These are phyloP conservation scores for Tringa solitaria DNA, from an alignment of 2,113 vertebrate species.

Conservation along the genomic window DNA sequence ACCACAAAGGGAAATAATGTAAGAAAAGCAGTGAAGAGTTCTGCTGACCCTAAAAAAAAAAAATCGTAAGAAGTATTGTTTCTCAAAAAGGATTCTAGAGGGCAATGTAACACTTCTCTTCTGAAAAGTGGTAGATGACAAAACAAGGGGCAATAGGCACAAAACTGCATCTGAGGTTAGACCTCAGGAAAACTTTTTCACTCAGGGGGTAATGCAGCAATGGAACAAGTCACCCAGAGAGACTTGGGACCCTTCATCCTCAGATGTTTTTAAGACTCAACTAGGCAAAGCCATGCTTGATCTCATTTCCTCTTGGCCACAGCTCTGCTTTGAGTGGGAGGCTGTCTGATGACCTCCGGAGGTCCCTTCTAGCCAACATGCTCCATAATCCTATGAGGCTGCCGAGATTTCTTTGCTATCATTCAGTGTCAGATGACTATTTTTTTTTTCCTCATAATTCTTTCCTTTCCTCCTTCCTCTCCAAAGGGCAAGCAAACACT, in stretches of 20 bases:
- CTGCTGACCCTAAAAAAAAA: neutral
- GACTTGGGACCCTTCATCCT: neutral
- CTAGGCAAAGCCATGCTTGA: neutral
- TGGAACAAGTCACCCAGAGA: neutral
- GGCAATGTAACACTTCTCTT: neutral
- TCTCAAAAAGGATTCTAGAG: neutral
- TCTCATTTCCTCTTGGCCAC: neutral
- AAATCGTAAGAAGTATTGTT: neutral
- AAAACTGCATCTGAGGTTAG: neutral
- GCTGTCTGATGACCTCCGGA: neutral
- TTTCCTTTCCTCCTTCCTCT: neutral
- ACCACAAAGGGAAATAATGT: neutral
- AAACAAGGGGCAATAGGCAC: neutral
- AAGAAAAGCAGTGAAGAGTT: neutral
- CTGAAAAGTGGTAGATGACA: neutral
- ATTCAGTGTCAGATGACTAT: neutral
- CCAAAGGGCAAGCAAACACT: conserved; percentile 52
- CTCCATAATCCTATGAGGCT: neutral
- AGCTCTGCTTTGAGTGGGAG: neutral
- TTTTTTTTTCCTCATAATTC: neutral
- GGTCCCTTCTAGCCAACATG: neutral
- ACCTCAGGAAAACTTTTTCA: neutral
- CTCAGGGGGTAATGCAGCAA: neutral
- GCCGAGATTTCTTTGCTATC: neutral
- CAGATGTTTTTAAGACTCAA: neutral